phyloP scores from a whole-genome alignment of 2,113 vertebrate genomes.

The Oplegnathus fasciatus region DNA sequence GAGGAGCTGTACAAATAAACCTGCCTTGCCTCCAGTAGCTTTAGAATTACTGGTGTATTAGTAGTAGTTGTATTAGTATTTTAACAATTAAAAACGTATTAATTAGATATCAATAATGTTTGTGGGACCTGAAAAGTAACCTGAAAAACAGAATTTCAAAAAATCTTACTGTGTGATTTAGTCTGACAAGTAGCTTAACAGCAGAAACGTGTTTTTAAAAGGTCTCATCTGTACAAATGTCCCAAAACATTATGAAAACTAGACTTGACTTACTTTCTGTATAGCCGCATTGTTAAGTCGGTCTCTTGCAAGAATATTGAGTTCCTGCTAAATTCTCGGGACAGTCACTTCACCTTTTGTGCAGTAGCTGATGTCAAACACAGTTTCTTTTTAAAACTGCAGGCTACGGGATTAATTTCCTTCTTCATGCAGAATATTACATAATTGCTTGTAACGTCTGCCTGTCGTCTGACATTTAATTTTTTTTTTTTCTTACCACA shows the following conservation, averaged over 20 bases:
- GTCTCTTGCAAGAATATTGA: background rate
- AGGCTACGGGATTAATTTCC: background rate
- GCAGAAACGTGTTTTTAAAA: background rate
- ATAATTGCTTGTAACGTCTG: conserved; percentile 12
- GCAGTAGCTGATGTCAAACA: background rate
- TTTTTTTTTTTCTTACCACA: background rate
- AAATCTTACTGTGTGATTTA: background rate
- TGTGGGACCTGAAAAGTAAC: too few relatives aligned
- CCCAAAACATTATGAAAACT: background rate
- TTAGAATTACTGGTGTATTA: background rate
- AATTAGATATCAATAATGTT: too few relatives aligned
- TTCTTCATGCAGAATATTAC: background rate
- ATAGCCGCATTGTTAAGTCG: background rate
- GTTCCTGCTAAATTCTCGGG: background rate
- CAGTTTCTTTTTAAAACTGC: conserved; percentile 4
- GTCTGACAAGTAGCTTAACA: background rate
- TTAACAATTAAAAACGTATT: background rate
- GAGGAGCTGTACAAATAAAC: too few relatives aligned
- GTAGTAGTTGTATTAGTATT: background rate
- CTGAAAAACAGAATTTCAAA: background rate
- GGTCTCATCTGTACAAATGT: background rate
- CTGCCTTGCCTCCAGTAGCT: too few relatives aligned
- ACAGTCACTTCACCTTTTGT: background rate
- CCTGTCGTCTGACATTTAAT: conserved; percentile 22
- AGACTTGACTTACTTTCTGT: background rate